Conservation (phyloP, 2,113 vertebrate species). For the Mormoops blainvillei region DNA sequence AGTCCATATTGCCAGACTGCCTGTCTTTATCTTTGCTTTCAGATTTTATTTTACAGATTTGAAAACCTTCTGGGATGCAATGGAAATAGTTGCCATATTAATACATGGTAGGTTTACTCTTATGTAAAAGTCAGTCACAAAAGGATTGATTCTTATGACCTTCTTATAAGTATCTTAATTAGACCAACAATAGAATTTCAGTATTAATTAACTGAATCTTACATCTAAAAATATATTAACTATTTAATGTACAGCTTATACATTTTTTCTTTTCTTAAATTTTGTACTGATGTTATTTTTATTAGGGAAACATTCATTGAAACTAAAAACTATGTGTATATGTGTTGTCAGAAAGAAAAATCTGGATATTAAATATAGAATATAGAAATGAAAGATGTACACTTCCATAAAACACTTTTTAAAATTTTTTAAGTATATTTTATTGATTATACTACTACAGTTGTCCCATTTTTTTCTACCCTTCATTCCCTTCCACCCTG, state of each 20-base stretch:
- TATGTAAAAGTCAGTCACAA: not conserved
- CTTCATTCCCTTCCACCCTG: too few relatives aligned
- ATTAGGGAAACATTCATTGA: not conserved
- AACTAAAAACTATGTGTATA: not conserved
- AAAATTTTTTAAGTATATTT: too few relatives aligned
- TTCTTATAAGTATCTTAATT: not conserved
- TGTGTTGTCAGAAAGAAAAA: not conserved
- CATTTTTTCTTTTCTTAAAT: not conserved
- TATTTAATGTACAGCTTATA: not conserved
- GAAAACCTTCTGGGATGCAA: not conserved
- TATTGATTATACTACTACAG: too few relatives aligned
- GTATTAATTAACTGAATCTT: not conserved
- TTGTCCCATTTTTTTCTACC: too few relatives aligned
- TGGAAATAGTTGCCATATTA: not conserved
- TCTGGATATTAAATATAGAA: not conserved
- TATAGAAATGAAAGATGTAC: not conserved
- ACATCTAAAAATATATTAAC: not conserved
- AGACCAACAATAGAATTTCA: not conserved
- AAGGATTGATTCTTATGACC: not conserved
- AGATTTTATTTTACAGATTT: not conserved
- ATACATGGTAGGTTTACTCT: not conserved
- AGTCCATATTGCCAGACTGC: not conserved
- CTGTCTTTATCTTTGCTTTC: not conserved
- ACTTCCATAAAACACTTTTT: too few relatives aligned
- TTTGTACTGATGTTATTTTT: slow-evolving; percentile 2